Conservation (phyloP, 2,797 vertebrate genomes). For the Ceyx erithaca region DNA sequence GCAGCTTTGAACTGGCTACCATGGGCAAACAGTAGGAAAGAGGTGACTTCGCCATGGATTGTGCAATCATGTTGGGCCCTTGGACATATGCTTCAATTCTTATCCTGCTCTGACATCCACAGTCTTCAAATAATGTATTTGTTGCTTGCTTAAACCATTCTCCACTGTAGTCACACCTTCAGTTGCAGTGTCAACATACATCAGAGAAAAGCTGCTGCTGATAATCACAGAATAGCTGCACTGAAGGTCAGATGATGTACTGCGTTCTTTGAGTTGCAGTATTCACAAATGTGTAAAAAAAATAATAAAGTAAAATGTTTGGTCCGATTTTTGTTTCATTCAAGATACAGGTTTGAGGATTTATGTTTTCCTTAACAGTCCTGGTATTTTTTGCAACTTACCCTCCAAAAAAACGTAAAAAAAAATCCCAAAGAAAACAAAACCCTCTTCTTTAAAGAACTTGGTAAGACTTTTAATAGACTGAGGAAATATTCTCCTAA, state of each 20-base stretch:
- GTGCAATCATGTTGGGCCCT: not conserved
- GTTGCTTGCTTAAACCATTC: not conserved
- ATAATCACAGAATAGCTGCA: not conserved
- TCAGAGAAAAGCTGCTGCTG: not conserved
- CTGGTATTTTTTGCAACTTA: not conserved
- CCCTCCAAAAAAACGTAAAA: accelerated
- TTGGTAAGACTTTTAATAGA: not conserved
- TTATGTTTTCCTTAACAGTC: not conserved
- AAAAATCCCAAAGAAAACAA: not conserved
- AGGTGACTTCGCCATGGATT: not conserved
- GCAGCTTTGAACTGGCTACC: not conserved
- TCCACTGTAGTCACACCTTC: not conserved
- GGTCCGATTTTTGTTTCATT: not conserved
- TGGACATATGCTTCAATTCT: not conserved
- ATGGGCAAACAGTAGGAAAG: not conserved
- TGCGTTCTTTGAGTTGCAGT: not conserved
- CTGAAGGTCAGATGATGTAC: not conserved
- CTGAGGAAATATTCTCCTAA: not conserved
- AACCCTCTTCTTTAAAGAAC: not conserved
- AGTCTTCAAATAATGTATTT: not conserved
- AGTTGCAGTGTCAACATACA: not conserved
- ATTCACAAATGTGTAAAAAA: not conserved
- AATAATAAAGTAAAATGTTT: not conserved
- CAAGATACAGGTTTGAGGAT: not conserved
- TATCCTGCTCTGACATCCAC: not conserved